Evolutionary conservation across 1,140 invertebrate genomes (phyloP).

Genomic region (Pissodes strobi): DNA sequence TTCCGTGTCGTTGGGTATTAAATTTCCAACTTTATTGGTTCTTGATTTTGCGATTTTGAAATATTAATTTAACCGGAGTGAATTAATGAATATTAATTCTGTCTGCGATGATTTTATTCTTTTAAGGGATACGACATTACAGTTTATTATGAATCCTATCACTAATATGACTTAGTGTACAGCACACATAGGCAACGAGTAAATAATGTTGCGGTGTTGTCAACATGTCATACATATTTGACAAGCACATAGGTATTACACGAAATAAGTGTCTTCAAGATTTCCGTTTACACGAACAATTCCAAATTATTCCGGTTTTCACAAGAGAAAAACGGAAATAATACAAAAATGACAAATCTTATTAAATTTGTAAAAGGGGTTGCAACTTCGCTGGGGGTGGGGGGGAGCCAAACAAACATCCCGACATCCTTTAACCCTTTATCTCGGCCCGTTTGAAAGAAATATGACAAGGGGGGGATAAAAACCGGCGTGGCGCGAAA

Average conservation of each 20-base stretch:
- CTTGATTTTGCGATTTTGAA: slow-evolving; percentile 14
- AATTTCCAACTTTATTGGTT: slow-evolving; percentile 26
- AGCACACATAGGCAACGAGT: too few species aligned
- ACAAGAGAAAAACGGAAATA: slow-evolving; percentile 9
- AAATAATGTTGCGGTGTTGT: too few species aligned
- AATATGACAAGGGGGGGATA: slow-evolving; percentile 29
- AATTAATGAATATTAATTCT: slow-evolving; percentile 1
- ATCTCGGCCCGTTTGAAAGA: slow-evolving; percentile 33
- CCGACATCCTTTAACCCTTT: slow-evolving; percentile 32
- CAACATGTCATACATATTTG: too few species aligned
- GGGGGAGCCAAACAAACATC: slow-evolving; percentile 26
- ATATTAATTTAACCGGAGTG: slow-evolving; percentile 6
- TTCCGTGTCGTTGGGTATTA: slow-evolving; percentile 30
- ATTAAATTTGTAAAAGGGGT: slow-evolving; percentile 33
- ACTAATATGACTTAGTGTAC: too few species aligned
- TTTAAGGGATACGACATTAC: too few species aligned
- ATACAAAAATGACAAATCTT: slow-evolving; percentile 34
- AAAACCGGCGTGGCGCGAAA: slow-evolving; percentile 27
- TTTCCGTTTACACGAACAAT: too few species aligned
- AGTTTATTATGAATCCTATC: too few species aligned
- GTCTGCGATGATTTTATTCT: too few species aligned
- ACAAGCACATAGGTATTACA: too few species aligned
- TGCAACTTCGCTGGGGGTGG: too few species aligned
- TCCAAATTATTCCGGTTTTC: too few species aligned
- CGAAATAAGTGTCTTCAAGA: too few species aligned